These are phyloP conservation scores for Fissipunctia ypsillon DNA, from an alignment of 2,888 invertebrate genomes.

Conservation along the genomic window DNA sequence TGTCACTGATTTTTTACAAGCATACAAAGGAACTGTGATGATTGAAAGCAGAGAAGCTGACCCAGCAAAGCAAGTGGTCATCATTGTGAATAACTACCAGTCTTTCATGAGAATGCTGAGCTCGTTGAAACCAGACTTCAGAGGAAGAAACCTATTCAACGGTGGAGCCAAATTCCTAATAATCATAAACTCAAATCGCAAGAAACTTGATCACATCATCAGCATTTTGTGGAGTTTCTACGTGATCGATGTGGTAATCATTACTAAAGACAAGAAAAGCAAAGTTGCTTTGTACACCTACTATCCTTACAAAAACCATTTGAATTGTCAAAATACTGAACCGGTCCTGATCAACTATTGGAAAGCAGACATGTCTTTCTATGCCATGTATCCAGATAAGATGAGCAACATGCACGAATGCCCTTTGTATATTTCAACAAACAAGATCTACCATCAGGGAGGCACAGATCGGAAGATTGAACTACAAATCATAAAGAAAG, in stretches of 20 bases:
- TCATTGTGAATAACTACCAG: conserved; percentile 76
- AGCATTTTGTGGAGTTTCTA: conserved; percentile 78
- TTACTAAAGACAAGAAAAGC: conserved; percentile 68
- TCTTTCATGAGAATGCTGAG: conserved; percentile 75
- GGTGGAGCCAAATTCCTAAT: conserved; percentile 78
- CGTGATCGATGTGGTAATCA: conserved; percentile 75
- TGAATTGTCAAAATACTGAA: conserved; percentile 77
- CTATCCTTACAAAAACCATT: conserved; percentile 78
- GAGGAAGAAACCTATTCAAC: conserved; percentile 77
- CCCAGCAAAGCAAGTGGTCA: conserved; percentile 76
- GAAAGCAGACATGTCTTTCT: conserved; percentile 59
- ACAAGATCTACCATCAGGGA: conserved; percentile 77
- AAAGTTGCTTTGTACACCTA: conserved; percentile 76
- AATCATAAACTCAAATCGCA: conserved; percentile 70
- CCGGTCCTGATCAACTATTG: conserved; percentile 75
- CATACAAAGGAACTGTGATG: conserved; percentile 77
- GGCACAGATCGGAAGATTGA: conserved; percentile 77
- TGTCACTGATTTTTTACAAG: conserved; percentile 73
- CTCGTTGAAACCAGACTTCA: conserved; percentile 77
- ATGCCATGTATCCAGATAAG: conserved; percentile 77
- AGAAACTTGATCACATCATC: conserved; percentile 75
- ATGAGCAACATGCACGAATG: conserved; percentile 81
- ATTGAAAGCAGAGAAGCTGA: conserved; percentile 73
- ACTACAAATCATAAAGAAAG: conserved; percentile 78
- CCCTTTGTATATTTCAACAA: conserved; percentile 82